A percentile compares a stretch with the other conserved stretches of the same genome.
phyloP scores from a whole-genome alignment of 1,140 invertebrate genomes.

The Thalassaphorura encarpata region DNA sequence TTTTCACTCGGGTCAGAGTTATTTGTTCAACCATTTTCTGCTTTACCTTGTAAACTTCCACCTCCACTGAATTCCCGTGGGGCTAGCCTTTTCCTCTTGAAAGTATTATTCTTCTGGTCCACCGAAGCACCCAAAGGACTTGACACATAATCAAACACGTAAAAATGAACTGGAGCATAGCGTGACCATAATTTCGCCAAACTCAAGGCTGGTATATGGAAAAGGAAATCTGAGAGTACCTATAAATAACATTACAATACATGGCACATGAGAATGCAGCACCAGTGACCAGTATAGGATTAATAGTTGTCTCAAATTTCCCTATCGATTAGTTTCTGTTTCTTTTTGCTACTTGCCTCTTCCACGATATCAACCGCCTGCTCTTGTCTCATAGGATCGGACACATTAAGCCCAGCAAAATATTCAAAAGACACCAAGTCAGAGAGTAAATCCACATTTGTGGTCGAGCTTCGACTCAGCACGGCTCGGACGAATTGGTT shows the following conservation, averaged over 20 bases:
- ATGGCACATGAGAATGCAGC: too few relatives aligned
- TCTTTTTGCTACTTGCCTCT: conserved; percentile 12
- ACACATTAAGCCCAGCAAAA: conserved; percentile 22
- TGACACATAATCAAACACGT: conserved; percentile 29
- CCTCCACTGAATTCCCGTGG: too few relatives aligned
- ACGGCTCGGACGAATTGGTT: conserved; percentile 20
- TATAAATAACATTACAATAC: conserved; percentile 5
- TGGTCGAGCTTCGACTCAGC: conserved; percentile 2
- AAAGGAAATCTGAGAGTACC: conserved; percentile 22
- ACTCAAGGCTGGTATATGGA: conserved; percentile 19
- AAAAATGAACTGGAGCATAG: conserved; percentile 26
- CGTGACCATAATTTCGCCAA: conserved; percentile 20
- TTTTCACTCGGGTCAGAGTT: too few relatives aligned
- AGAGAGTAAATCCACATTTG: conserved; percentile 3
- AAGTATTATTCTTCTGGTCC: too few relatives aligned
- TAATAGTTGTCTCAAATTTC: too few relatives aligned
- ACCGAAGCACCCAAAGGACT: too few relatives aligned
- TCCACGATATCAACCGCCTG: conserved; percentile 23
- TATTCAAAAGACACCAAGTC: conserved; percentile 26
- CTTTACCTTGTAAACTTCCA: too few relatives aligned
- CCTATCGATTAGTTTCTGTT: not conserved
- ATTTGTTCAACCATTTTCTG: too few relatives aligned
- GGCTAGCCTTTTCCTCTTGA: too few relatives aligned
- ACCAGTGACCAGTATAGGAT: too few relatives aligned
- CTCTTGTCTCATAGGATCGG: conserved; percentile 8